These are phyloP conservation scores for Myanophis thanlyinensis DNA, from an alignment of 2,113 vertebrate species.

Conservation along the genomic window DNA sequence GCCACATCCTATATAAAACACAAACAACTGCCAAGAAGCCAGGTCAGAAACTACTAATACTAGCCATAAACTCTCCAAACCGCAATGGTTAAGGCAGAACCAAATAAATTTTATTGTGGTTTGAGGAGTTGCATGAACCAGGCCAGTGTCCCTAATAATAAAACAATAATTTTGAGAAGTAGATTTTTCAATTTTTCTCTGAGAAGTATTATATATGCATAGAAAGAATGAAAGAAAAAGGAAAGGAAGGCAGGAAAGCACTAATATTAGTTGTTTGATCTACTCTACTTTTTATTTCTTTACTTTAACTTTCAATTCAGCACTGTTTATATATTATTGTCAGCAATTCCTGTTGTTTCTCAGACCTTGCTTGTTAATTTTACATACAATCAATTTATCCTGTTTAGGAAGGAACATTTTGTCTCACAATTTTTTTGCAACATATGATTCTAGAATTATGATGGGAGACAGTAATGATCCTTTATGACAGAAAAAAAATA, in stretches of 20 bases:
- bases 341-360: neutral
- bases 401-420: neutral
- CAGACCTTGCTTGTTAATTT: neutral
- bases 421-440: neutral
- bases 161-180: neutral
- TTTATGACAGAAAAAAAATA: fast-evolving
- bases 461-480: neutral
- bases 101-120: neutral
- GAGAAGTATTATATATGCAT: neutral
- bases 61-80: neutral
- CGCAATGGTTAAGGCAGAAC: neutral
- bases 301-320: neutral
- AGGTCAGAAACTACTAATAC: neutral
- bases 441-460: neutral
- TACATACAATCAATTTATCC: neutral
- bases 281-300: neutral
- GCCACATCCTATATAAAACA: neutral
- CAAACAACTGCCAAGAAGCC: neutral
- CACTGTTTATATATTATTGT: neutral
- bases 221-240: neutral
- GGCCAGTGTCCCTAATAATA: neutral
- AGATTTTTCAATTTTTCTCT: neutral
- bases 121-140: neutral
- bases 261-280: neutral
- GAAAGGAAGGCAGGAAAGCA: neutral